Evolutionary conservation across 1,140 invertebrate genomes (phyloP), one percentile per base, ranked within the genome.

Genomic region (Oryctes rhinoceros): DNA sequence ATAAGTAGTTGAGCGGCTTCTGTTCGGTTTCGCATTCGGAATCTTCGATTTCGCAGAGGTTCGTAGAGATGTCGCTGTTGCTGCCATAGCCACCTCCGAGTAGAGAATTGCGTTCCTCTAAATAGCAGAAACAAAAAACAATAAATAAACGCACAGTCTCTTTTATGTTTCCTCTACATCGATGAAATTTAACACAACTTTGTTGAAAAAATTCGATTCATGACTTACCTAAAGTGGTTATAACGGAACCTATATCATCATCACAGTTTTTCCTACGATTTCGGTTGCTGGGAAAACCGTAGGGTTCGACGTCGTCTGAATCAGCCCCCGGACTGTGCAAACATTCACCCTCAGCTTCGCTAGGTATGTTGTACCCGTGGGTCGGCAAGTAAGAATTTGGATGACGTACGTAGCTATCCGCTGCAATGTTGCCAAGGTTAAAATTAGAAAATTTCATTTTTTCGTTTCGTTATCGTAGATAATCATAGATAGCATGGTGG

Each of bases 41-140:
- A 88, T 97, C 96, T 88, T 97, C 96, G 85, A 97, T 96, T 90
- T 97, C 96, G 90, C 96, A 97, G 44, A 97, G 90, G 88, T 94
- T 93, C 30, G 95, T 93, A 24, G 96, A 96, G 76, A 96, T 90
- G 87, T 96, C 95, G 88, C 95, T 97, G 86, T 94, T 94, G 81
- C 92, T 94, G 5, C 93, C 93, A 65, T 91, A 93, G 67, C 90
- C 90, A 76, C 90, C 90, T 77, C 90, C 91, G 49, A 95, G 90
- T 81, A 96, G 88, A 53, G 94, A 95, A 87, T 94, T 92, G 79
- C 93, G 90, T 87, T 96, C 94, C 85, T 94, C 91, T 91, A 48
- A 88, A 88, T 81, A 53, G 53, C n/a, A 59, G 48, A 78, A 30
- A 78, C 3, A 62, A 1, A 44, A 44, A 7, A 7, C 7, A 39